Conservation (phyloP, 2,888 invertebrate genomes). For the Cremastinae sp. region DNA sequence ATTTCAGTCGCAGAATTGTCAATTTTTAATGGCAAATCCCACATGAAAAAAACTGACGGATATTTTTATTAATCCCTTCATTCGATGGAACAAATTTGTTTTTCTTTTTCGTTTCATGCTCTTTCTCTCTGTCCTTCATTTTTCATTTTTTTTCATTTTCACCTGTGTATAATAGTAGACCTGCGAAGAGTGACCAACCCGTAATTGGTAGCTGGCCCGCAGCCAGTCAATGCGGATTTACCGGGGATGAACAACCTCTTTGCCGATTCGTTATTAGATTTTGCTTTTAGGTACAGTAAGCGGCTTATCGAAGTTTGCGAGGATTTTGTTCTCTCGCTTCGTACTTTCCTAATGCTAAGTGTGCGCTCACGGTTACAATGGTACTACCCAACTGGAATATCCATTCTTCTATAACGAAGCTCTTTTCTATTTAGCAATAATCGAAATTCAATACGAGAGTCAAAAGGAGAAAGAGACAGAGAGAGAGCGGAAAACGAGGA, state of each 20-base stretch:
- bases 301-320: conserved; percentile 63
- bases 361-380: not conserved
- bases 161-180: conserved; percentile 39
- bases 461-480: too few relatives aligned
- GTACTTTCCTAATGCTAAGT: conserved; percentile 18
- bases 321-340: conserved; percentile 57
- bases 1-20: not conserved
- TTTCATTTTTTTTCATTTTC: conserved; percentile 24
- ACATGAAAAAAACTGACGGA: not conserved
- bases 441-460: too few relatives aligned
- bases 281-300: conserved; percentile 58
- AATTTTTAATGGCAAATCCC: not conserved
- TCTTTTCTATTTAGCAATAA: too few relatives aligned
- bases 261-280: conserved; percentile 64
- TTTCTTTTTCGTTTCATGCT: too few relatives aligned
- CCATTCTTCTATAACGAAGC: conserved; percentile 31
- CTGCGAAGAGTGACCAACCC: conserved; percentile 49
- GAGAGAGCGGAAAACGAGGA: too few relatives aligned
- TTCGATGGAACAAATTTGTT: not conserved
- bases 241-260: conserved; percentile 55
- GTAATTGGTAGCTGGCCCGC: conserved; percentile 62
- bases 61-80: not conserved
- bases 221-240: conserved; percentile 60
- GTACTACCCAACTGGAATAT: conserved; percentile 26
- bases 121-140: not conserved